phyloP scores from a whole-genome alignment of 2,113 vertebrate species.

The Miniopterus natalensis region DNA sequence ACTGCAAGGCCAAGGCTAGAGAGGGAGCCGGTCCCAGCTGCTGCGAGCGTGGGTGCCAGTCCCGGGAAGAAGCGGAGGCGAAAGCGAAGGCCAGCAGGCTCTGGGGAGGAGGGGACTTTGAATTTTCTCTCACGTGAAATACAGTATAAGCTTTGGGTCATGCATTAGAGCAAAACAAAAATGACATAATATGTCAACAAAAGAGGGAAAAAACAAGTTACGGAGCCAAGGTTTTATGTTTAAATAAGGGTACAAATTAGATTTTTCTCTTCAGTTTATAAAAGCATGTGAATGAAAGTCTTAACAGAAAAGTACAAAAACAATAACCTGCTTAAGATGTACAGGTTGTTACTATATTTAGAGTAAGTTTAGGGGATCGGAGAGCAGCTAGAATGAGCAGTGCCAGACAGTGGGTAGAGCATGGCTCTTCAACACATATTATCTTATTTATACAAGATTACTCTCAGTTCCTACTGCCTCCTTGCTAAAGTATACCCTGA shows the following conservation, averaged over 20 bases:
- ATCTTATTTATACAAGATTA: neutral
- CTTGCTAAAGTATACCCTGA: neutral
- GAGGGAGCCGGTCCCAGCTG: conserved; percentile 57
- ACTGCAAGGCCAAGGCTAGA: conserved; percentile 47
- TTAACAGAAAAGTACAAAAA: neutral
- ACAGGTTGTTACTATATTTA: neutral
- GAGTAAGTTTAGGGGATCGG: neutral
- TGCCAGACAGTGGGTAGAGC: neutral
- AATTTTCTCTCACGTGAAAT: neutral
- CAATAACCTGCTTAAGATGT: neutral
- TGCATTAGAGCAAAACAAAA: neutral
- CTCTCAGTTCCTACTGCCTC: neutral
- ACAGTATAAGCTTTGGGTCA: neutral
- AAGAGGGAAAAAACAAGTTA: neutral
- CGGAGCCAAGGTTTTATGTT: neutral
- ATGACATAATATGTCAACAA: neutral
- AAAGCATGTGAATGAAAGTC: neutral
- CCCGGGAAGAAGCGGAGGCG: conserved; percentile 58
- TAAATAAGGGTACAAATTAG: neutral
- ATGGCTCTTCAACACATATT: accelerated
- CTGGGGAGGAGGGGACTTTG: neutral
- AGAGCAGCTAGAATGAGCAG: neutral
- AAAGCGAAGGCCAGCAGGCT: neutral
- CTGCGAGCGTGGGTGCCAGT: conserved; percentile 45
- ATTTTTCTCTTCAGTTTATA: neutral